Evolutionary conservation across 2,113 vertebrate genomes (phyloP).

Genomic region (Plotosus lineatus): DNA sequence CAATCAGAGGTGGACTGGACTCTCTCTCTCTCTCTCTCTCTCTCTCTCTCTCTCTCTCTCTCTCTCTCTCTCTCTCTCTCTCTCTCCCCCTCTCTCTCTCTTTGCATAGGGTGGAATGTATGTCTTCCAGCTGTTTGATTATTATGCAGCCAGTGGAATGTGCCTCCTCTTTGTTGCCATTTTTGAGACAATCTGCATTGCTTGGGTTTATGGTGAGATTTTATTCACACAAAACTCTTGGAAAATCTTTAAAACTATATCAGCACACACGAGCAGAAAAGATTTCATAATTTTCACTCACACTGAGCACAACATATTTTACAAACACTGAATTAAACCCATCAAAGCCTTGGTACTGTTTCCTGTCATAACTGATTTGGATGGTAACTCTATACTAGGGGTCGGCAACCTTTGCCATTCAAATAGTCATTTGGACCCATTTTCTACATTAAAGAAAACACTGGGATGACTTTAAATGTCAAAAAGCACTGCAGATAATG

Average conservation of each 20-base stretch:
- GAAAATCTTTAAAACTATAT: not conserved
- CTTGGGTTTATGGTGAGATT: conserved; percentile 92
- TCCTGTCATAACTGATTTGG: not conserved
- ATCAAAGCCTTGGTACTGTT: not conserved
- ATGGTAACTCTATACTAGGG: too few relatives aligned
- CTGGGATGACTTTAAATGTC: too few relatives aligned
- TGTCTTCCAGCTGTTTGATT: conserved; percentile 95
- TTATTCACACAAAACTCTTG: not conserved
- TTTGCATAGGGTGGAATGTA: conserved; percentile 92
- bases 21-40: not conserved
- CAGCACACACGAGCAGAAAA: not conserved
- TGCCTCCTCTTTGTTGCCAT: conserved; percentile 93
- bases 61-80: conserved; percentile 42
- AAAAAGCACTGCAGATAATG: too few relatives aligned
- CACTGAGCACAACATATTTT: not conserved
- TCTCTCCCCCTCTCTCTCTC: conserved; percentile 27
- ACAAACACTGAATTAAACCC: not conserved
- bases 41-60: not conserved
- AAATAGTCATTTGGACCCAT: too few relatives aligned
- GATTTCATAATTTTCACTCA: not conserved
- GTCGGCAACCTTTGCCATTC: too few relatives aligned
- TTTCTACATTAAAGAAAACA: too few relatives aligned
- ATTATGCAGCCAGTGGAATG: conserved; percentile 97
- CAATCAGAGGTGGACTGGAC: not conserved
- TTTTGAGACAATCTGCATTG: conserved; percentile 91